These are phyloP conservation scores for Melanerpes aurifrons DNA, from an alignment of 2,113 vertebrate genomes.

Conservation along the genomic window DNA sequence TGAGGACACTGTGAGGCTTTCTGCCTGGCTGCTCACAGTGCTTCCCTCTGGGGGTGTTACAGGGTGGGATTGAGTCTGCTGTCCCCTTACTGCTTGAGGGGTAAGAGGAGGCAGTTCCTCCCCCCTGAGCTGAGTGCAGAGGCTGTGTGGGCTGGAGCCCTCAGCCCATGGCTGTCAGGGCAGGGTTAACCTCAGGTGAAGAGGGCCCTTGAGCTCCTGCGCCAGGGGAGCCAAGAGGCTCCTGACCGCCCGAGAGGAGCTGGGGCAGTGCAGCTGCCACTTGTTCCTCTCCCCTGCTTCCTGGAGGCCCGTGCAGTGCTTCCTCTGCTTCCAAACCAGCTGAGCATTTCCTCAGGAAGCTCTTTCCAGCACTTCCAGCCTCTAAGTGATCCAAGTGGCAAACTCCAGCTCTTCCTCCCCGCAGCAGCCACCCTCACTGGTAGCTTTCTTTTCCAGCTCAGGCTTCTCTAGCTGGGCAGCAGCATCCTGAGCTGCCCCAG, in stretches of 20 bases:
- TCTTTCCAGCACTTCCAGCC: not conserved
- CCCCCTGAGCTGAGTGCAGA: not conserved
- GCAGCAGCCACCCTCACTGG: not conserved
- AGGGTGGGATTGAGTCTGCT: not conserved
- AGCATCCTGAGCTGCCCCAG: not conserved
- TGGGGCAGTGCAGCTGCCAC: not conserved
- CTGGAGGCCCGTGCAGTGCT: slow-evolving; percentile 15
- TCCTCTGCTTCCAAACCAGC: slow-evolving; percentile 10
- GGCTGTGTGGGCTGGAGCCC: not conserved
- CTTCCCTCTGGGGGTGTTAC: not conserved
- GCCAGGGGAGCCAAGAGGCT: slow-evolving; percentile 1
- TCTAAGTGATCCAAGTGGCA: not conserved
- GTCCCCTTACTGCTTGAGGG: not conserved
- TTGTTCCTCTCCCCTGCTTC: slow-evolving; percentile 23
- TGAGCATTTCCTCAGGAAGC: slow-evolving; percentile 31
- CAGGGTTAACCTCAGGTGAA: slow-evolving; percentile 26
- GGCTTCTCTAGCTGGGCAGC: not conserved
- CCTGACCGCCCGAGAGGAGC: not conserved
- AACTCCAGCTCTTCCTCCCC: not conserved
- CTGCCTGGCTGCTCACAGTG: not conserved
- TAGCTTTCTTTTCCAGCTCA: not conserved
- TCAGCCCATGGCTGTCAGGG: not conserved
- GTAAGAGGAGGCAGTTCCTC: not conserved
- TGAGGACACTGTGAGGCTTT: not conserved
- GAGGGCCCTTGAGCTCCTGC: slow-evolving; percentile 36